Base-by-base conservation (phyloP, 2,888 invertebrate species). In the Amblyteles armatorius region DNA sequence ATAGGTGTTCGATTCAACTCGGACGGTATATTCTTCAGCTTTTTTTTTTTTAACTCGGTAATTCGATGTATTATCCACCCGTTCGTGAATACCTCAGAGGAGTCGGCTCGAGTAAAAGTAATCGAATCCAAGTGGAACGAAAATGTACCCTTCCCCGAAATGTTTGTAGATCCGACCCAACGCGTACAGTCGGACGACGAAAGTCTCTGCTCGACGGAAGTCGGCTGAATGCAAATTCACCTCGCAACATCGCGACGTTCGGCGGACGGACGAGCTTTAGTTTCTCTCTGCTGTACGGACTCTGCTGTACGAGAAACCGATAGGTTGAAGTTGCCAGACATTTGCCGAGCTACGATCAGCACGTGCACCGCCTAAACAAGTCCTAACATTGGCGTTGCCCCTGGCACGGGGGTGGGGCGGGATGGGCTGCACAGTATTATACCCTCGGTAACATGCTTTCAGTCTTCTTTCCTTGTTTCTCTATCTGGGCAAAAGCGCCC, bases 341-440 rank as follows among this genome's bases (percentile, higher is more conserved):
- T 57, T 57, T 57, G 57, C 57, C 11, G 57, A 57, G 57, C 57
- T 57, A 57, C 57, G 57, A 57, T 57, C 26, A 26, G 57, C 57
- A 22, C 57, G 57, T 26, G 57, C 26, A 13, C 57, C 57, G 57
- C 22, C 57, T 57, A 57, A 57, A 57, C 57, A 57, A 26, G 57
- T 57, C 4, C 57, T 57, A 57, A 22, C 11, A 26, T 22, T 11
- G 13, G 26, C 26, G 57, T 57, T 57, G 26, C 22, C 11, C 11
- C 9, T 13, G 44, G 44, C 13, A 44, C 44, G 44, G 11, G 1
- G 3, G 11, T 9, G 44, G 44, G 55, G 9, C 9, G 4, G 57
- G 7, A 57, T 57, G 57, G 22, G 22, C 22, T 9, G 55, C 26
- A 57, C 22, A 57, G 22, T 11, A 57, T 57, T 57, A 26, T 57